Base-by-base conservation (phyloP, 2,888 invertebrate genomes). In the Osmoderma eremita region DNA sequence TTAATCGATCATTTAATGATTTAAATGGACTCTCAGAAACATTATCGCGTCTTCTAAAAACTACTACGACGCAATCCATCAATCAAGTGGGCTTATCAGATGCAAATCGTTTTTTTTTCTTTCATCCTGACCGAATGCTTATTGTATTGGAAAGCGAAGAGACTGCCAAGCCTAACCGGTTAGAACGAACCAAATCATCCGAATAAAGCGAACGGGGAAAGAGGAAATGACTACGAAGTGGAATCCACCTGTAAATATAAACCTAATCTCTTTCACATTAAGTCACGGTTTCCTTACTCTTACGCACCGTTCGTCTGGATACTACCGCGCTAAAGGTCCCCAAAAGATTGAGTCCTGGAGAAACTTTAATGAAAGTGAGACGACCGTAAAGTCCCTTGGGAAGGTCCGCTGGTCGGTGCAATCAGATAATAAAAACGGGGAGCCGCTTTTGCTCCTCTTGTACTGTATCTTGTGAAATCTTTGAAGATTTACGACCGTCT, bases 211-310 rank as follows among this genome's bases (percentile, higher is more conserved):
- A 13, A 51, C n/a, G 2, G 10, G 2, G 13, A 51, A 30, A 51
- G 18, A 20, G 17, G n/a, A 18, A 51, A 13, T 30, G 50, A 30
- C 24, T 24, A 42, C 42, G 1, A 30, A 48, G n/a, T 30, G 15
- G 50, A 51, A 51, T 30, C 13, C 24, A 51, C 50, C 50, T 51
- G 50, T 51, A 51, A 51, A 51, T 30, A 30, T 51, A 51, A 51
- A n/a, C 22, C 13, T 50, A 22, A 51, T 51, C 50, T 51, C 13
- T 51, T 51, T 51, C 50, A 30, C 30, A 51, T 51, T 51, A 30
- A 51, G n/a, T 13, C 30, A 51, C 50, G 50, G 50, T 30, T 49
- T 49, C 20, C 18, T 17, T 4, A 49, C 48, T 20, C 48, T 20
- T 6, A 49, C 18, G 20, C 48, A 17, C 48, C 17, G 48, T 15